Evolutionary conservation across 2,113 vertebrate genomes (phyloP), one percentile per base, ranked within the genome.

Genomic region (Pteropus alecto): DNA sequence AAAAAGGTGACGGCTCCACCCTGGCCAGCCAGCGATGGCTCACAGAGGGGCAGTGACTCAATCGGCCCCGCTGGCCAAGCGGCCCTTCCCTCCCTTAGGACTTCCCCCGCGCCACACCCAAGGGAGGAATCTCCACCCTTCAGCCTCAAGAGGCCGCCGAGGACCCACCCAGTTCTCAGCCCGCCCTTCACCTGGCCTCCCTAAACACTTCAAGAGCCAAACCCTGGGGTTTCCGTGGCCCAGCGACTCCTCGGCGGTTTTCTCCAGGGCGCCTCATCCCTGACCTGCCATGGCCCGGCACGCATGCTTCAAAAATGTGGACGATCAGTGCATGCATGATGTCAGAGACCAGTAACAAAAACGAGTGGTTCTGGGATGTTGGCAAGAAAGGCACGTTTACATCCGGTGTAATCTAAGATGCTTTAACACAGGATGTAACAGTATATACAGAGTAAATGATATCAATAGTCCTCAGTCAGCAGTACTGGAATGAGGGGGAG

Each of bases 21-120:
- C 46, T 0, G 18, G 48, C 77, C 22, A 11, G 70, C 51, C 48
- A 2, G 63, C 0, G 28, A 84, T 85, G 4, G 92, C 91, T 85
- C 91, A 78, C 35, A 0, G 28, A 1, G 19, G 48, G 51, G 51
- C 56, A 21, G 35, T 89, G 97, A 97, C 68, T 95, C 96, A 82
- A 16, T 33, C 41, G 73, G 58, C 38, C 35, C 28, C 5, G 33
- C 63, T 11, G 18, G 56, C 79, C 79, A 6, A 28, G n/a, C 21
- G 3, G 35, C 43, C 43, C 16, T 63, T 26, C 46, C 33, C 67
- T 58, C 63, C 60, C 71, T 43, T 19, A 24, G 14, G 63, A n/a
- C 68, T 10, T 10, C 33, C 46, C 26, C 35, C 1, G 71, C 1
- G 26, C 46, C 87, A 51, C 82, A 78, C 86, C 63, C 90, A 0